Evolutionary conservation across 2,113 vertebrate species (phyloP), one percentile per base, ranked within the genome.

Genomic region (Garra rufa): DNA sequence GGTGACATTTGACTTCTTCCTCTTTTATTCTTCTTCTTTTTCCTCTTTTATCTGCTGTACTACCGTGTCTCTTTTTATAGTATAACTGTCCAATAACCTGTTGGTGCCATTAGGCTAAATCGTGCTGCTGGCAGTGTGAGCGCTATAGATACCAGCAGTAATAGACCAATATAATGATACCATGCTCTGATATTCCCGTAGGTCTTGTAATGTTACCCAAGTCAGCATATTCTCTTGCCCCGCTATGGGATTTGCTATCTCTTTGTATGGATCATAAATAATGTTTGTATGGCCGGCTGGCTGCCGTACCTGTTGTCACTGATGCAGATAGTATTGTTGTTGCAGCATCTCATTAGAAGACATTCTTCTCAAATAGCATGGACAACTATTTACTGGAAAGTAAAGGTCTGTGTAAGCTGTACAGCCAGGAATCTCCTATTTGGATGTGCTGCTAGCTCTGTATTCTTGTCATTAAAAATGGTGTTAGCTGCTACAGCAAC

Each of bases 91-190:
- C 87, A 82, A 70, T 90, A 93, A 93, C 92, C 92, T 92, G 91
- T 92, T 93, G 91, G 90, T 89, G 81, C 79, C 82, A 48, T 87
- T 83, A 76, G 55, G 14, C 77, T 89, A 84, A 90, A 90, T 89
- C 84, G 82, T 83, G 84, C 50, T 63, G 50, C 88, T 67, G 67
- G 81, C 87, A 87, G 59, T 76, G 86, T 92, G 91, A 91, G 91
- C 88, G 73, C 87, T 92, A 91, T 90, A 92, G 93, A 93, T 91
- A 93, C 65, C 2, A 88, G 90, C 86, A 86, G 82, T 91, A 88
- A 92, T 91, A 87, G 89, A 89, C 91, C 88, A 86, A 90, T 93
- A 91, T 93, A 91, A 93, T 94, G 91, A 94, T 92, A 91, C 90
- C 90, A 88, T 90, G 86, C 89, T 89, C 87, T 89, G 89, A 91